Conservation (phyloP, 2,113 vertebrate species). For the Callaeas wilsoni region DNA sequence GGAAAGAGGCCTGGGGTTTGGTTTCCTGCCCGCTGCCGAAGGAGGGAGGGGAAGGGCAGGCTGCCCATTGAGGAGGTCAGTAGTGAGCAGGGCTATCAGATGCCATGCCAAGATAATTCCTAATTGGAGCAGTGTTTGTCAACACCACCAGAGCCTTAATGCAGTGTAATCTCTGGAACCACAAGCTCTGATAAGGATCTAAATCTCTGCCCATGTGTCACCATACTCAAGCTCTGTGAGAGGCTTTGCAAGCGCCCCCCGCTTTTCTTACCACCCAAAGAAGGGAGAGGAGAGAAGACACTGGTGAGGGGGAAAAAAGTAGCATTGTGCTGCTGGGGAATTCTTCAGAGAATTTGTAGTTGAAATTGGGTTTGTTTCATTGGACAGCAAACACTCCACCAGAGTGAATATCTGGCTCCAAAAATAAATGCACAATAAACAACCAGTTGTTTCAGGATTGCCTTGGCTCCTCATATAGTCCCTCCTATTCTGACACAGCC, state of each 20-base stretch:
- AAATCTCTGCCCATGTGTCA: constrained; percentile 56
- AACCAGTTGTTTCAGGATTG: neutral
- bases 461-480: neutral
- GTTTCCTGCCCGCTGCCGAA: neutral
- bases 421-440: fast-evolving
- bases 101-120: constrained; percentile 71
- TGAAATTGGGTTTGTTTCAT: neutral
- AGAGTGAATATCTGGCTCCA: neutral
- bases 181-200: constrained; percentile 70
- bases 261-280: neutral
- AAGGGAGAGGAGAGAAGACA: neutral
- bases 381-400: neutral
- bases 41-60: neutral
- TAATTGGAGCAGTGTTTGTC: constrained; percentile 78
- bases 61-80: constrained; percentile 62
- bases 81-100: constrained; percentile 57
- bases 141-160: constrained; percentile 64
- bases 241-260: neutral
- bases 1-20: neutral
- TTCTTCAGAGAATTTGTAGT: neutral
- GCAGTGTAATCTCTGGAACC: constrained; percentile 65
- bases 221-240: neutral
- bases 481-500: neutral
- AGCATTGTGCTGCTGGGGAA: neutral
- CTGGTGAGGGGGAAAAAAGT: too few relatives aligned